phyloP scores from a whole-genome alignment of 2,797 vertebrate genomes.

The Paedocypris micromegethes region DNA sequence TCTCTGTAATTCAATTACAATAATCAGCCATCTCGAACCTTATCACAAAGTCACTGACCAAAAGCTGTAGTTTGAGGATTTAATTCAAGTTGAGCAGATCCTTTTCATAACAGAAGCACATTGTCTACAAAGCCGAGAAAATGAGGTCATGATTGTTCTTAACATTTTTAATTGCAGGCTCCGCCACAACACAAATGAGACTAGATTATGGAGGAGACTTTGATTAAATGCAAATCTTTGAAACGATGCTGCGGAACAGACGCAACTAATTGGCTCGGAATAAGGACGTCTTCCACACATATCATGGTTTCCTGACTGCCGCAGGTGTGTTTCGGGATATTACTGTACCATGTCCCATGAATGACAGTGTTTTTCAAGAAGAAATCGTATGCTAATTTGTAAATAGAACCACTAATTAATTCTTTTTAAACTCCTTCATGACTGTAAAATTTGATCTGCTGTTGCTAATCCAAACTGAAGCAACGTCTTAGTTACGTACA shows the following conservation, averaged over 20 bases:
- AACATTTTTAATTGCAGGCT: constrained; percentile 18
- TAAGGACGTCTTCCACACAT: constrained; percentile 23
- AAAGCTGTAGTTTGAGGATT: constrained; percentile 12
- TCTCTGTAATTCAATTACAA: background rate
- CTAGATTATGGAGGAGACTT: constrained; percentile 6
- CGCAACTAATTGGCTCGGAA: constrained; percentile 35
- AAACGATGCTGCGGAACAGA: constrained; percentile 34
- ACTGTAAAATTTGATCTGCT: too few relatives aligned
- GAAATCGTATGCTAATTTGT: too few relatives aligned
- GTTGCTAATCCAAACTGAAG: too few relatives aligned
- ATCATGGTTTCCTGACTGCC: constrained; percentile 22
- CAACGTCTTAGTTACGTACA: too few relatives aligned
- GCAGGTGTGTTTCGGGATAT: background rate
- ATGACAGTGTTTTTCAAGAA: too few relatives aligned
- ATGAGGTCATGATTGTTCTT: constrained; percentile 21
- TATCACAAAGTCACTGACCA: constrained; percentile 2
- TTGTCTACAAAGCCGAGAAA: background rate
- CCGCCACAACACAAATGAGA: constrained; percentile 13
- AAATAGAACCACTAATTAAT: too few relatives aligned
- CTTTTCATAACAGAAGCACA: constrained; percentile 8
- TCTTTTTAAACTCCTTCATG: too few relatives aligned
- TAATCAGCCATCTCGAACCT: background rate
- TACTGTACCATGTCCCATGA: too few relatives aligned
- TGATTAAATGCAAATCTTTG: constrained; percentile 35
- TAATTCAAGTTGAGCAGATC: constrained; percentile 11